Evolutionary conservation across 2,797 vertebrate genomes (phyloP).

Genomic region (Natrix natrix): DNA sequence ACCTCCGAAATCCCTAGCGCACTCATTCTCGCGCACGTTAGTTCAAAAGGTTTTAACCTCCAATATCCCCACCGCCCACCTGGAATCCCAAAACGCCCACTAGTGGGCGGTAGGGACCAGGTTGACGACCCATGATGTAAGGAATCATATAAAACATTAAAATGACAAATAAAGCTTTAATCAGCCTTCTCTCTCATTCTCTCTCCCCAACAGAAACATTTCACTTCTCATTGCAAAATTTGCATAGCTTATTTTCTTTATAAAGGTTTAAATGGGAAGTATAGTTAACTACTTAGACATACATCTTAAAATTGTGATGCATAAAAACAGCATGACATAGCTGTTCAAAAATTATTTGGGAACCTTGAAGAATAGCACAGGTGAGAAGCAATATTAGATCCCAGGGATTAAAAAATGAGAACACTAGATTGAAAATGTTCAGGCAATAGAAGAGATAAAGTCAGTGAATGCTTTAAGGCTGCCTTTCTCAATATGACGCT

Average conservation of each 20-base stretch:
- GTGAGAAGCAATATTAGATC: neutral
- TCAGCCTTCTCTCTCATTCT: neutral
- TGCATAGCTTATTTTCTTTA: neutral
- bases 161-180: neutral
- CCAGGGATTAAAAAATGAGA: constrained; percentile 34
- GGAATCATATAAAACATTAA: neutral
- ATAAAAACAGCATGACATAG: neutral
- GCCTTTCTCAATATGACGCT: neutral
- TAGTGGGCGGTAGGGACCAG: no score
- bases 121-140: no score
- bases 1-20: no score
- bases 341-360: neutral
- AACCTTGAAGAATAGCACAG: neutral
- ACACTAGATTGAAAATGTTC: constrained; percentile 29
- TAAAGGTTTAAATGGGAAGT: neutral
- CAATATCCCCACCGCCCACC: no score
- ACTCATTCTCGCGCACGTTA: no score
- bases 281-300: neutral
- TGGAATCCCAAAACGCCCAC: no score
- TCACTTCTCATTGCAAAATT: neutral
- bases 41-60: no score
- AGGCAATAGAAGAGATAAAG: constrained; percentile 29
- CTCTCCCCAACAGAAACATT: neutral
- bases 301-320: neutral
- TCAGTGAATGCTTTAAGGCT: constrained; percentile 31